phyloP scores from a whole-genome alignment of 2,888 invertebrate species.

The Ischnus inquisitorius region DNA sequence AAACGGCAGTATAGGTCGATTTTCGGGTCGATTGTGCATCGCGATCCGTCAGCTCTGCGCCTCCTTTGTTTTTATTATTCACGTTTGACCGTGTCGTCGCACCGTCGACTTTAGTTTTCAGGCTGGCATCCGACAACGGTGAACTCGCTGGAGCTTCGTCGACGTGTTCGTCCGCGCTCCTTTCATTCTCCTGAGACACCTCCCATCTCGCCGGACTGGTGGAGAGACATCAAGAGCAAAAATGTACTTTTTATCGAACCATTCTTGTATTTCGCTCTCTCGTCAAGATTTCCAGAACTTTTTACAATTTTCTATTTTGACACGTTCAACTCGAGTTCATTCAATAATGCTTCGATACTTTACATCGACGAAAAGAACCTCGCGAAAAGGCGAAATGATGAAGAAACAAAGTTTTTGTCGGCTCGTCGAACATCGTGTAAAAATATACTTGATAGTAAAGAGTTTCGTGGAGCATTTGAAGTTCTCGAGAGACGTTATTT shows the following conservation, averaged over 20 bases:
- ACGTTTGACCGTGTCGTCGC: slow-evolving; percentile 68
- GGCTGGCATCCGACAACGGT: slow-evolving; percentile 37
- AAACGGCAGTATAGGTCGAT: slow-evolving; percentile 28
- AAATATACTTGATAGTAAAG: neutral
- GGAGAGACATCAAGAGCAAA: slow-evolving; percentile 17
- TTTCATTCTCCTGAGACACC: slow-evolving; percentile 73
- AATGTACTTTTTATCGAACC: slow-evolving; percentile 34
- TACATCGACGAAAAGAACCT: slow-evolving; percentile 3
- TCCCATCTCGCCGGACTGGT: slow-evolving; percentile 75
- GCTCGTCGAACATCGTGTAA: neutral
- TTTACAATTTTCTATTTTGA: neutral
- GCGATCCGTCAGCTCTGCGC: slow-evolving; percentile 46
- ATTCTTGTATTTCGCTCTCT: neutral
- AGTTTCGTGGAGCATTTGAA: neutral
- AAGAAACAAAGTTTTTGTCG: slow-evolving; percentile 13
- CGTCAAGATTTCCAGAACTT: slow-evolving; percentile 8
- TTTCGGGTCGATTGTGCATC: slow-evolving; percentile 48
- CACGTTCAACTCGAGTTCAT: slow-evolving; percentile 14
- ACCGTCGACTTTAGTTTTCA: slow-evolving; percentile 71
- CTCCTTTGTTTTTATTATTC: slow-evolving; percentile 72
- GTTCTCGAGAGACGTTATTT: neutral
- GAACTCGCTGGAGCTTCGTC: slow-evolving; percentile 41
- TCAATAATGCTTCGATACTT: slow-evolving; percentile 54
- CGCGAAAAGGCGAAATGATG: slow-evolving; percentile 19
- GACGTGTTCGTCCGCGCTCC: slow-evolving; percentile 72